Evolutionary conservation across 2,888 invertebrate genomes (phyloP), one percentile per base, ranked within the genome.

Genomic region (Brachypalpus laphriformis): DNA sequence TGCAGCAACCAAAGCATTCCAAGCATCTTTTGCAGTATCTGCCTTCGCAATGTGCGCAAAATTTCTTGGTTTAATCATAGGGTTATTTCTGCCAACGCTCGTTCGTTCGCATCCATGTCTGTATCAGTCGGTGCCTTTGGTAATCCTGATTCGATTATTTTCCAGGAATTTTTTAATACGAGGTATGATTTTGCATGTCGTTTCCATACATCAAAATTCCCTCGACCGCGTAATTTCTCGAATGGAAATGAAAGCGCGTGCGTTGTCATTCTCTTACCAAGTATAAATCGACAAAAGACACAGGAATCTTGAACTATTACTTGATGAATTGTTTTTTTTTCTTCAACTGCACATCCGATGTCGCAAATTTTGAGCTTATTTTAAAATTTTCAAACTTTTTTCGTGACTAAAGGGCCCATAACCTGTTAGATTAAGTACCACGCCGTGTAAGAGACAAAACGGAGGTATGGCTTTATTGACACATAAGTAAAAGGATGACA

Each of bases 151-250:
- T 82, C 66, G 25, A 87, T 75, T 54, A 80, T 70, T 9, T 80
- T 75, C 82, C 82, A 87, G 40, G 83, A 65, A 9, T 66, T 42
- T 37, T 75, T 87, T 31, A 87, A 68, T 9, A 85, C 72, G 0
- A 87, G 68, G 45, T 76, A 87, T 3, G 87, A 87, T 28, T 87
- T 80, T 37, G 78, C 78, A 40, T 82, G 61, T 34, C 90, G 91
- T 89, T 87, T 90, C 91, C 88, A 90, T 63, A 22, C 59, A 54
- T 87, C 86, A 42, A 83, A 82, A 65, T 87, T 88, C 37, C 87
- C 87, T 11, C 86, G 85, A 2, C 82, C 87, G 22, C 45, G 57
- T 16, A 86, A 22, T 8, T 75, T 66, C 34, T 82, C 74, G 9
- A 80, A 80, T 22, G 71, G 47, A 31, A 86, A 75, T 59, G 61